Evolutionary conservation across 2,797 vertebrate species (phyloP), one percentile per base, ranked within the genome.

Genomic region (Chanos chanos): DNA sequence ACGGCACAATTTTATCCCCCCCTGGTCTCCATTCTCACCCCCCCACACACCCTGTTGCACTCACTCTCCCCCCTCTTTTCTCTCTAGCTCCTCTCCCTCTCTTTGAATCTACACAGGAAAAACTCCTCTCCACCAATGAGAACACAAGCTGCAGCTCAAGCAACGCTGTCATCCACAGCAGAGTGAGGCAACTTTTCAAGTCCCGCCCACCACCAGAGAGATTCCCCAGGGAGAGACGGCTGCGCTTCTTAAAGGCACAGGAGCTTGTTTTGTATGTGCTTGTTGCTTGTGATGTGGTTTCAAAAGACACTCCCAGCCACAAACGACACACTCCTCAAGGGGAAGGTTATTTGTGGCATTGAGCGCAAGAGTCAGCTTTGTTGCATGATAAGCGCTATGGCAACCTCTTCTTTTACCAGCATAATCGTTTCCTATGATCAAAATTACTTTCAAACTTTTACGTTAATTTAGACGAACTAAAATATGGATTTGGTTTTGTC

Each of bases 91-190:
- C 30, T 40, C 19, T 33, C 54, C 50, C 39, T 49, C 36, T 61
- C 87, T 92, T 92, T 85, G 88, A 92, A 92, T 87, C 85, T 86
- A 89, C 87, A 89, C 90, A 92, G 90, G 88, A 92, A 91, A 74
- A 80, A 55, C 28, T 16, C 13, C 19, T 1, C 6, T 64, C 47
- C 66, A 79, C 91, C 90, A 92, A 92, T 89, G 78, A 75, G 49
- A 68, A 43, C 13, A 37, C 49, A 13, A 22, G 16, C 36, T 60
- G 65, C 44, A 33, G 52, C 59, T 36, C 34, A 36, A 65, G 73
- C 54, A 49, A 55, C 21, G 7, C n/a, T 47, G 48, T 59, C 59
- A 57, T 40, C 62, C 60, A 72, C 78, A 45, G 55, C 66, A 68
- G 59, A 45, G 34, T 30, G 15, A 34, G 44, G 53, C 48, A 51